These are phyloP conservation scores for Tadarida brasiliensis DNA, from an alignment of 2,797 vertebrate species.

Conservation along the genomic window DNA sequence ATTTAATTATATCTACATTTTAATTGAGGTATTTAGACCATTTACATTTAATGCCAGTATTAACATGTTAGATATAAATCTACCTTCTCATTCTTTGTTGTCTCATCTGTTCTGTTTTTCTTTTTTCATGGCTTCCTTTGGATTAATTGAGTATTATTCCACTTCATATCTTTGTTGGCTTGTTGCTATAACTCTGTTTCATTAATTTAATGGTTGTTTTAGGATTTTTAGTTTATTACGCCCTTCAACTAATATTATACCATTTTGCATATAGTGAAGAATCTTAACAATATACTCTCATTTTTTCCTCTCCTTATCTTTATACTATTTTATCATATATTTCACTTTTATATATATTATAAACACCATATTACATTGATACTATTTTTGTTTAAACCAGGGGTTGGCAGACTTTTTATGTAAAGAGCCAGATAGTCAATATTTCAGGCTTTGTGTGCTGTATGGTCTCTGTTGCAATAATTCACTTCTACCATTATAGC, in stretches of 20 bases:
- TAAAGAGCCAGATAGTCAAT: not conserved
- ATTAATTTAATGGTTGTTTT: not conserved
- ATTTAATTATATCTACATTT: not conserved
- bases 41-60: not conserved
- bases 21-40: not conserved
- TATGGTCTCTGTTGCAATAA: not conserved
- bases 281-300: not conserved
- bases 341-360: not conserved
- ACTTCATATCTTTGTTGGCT: not conserved
- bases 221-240: not conserved
- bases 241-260: not conserved
- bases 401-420: not conserved
- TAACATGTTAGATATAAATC: not conserved
- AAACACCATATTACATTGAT: not conserved
- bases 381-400: not conserved
- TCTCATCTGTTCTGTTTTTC: not conserved
- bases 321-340: not conserved
- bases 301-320: not conserved
- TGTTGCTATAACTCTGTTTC: not conserved
- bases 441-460: not conserved
- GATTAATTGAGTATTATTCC: not conserved
- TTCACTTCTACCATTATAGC: not conserved
- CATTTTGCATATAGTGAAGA: not conserved
- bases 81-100: not conserved
- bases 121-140: not conserved